phyloP scores from a whole-genome alignment of 2,888 invertebrate genomes.

The Fissipunctia ypsillon region DNA sequence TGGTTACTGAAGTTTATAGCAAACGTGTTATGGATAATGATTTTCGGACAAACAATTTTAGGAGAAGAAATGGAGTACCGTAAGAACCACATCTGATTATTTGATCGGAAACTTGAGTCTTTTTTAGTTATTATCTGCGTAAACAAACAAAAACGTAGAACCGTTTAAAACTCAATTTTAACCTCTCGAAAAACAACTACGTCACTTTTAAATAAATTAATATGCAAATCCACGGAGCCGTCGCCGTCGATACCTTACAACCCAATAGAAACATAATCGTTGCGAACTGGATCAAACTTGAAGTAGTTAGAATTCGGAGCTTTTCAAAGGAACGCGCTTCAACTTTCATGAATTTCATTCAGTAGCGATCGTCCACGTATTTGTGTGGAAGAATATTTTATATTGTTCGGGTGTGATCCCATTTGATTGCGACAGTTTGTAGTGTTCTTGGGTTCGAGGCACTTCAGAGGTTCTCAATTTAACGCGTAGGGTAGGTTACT shows the following conservation, averaged over 20 bases:
- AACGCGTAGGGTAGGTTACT: no score
- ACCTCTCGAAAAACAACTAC: slow-evolving; percentile 12
- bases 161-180: slow-evolving; percentile 14
- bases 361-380: slow-evolving; percentile 7
- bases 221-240: slow-evolving; percentile 32
- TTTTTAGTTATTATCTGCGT: neutral
- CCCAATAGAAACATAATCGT: slow-evolving; percentile 52
- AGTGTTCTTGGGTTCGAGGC: no score
- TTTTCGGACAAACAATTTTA: no score
- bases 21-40: no score
- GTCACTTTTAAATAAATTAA: slow-evolving; percentile 36
- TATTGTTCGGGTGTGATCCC: neutral
- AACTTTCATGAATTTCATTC: slow-evolving; percentile 19
- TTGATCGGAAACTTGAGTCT: no score
- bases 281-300: slow-evolving; percentile 40
- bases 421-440: neutral
- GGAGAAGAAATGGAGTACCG: no score
- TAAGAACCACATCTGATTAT: no score
- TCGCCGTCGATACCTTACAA: slow-evolving; percentile 38
- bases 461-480: neutral
- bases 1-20: no score
- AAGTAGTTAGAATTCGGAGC: slow-evolving; percentile 20
- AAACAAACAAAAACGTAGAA: neutral
- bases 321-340: slow-evolving; percentile 6
- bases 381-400: slow-evolving; percentile 2